Conservation (phyloP, 2,888 invertebrate genomes). For the Tetranychus piercei region DNA sequence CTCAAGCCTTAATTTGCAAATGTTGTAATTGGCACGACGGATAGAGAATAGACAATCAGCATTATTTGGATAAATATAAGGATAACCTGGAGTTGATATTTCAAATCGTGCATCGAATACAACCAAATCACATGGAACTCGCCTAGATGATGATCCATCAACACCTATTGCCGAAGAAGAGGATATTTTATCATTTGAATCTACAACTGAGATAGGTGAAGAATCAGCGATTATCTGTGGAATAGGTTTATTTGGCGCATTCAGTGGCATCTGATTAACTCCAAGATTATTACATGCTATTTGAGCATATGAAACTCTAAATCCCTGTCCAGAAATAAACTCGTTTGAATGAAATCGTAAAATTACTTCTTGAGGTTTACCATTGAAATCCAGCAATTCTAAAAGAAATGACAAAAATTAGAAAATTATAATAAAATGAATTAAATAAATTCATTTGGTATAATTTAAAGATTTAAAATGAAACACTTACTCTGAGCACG, state of each 20-base stretch:
- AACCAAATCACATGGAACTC: slow-evolving; percentile 19
- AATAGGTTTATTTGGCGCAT: not conserved
- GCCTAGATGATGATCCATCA: not conserved
- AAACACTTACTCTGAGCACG: not conserved
- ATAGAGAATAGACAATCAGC: slow-evolving; percentile 26
- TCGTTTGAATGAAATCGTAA: slow-evolving; percentile 26
- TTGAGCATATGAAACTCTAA: slow-evolving; percentile 27
- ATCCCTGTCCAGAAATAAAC: slow-evolving; percentile 24
- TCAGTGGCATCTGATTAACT: slow-evolving; percentile 1
- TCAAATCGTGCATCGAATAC: slow-evolving; percentile 22
- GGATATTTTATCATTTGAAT: not conserved
- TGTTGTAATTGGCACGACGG: slow-evolving; percentile 21
- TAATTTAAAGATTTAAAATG: not conserved
- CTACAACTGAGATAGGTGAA: not conserved
- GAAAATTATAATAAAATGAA: not conserved
- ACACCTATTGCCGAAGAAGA: not conserved
- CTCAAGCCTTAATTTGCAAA: slow-evolving; percentile 27
- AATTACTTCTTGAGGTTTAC: slow-evolving; percentile 23
- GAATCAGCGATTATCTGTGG: not conserved
- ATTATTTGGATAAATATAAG: slow-evolving; percentile 24
- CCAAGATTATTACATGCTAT: slow-evolving; percentile 24
- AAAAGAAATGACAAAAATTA: not conserved
- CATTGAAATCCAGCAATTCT: slow-evolving; percentile 25
- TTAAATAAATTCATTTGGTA: not conserved
- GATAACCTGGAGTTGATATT: slow-evolving; percentile 26